These are phyloP conservation scores for Epinephelus awoara DNA, from an alignment of 2,797 vertebrate species.

Conservation along the genomic window DNA sequence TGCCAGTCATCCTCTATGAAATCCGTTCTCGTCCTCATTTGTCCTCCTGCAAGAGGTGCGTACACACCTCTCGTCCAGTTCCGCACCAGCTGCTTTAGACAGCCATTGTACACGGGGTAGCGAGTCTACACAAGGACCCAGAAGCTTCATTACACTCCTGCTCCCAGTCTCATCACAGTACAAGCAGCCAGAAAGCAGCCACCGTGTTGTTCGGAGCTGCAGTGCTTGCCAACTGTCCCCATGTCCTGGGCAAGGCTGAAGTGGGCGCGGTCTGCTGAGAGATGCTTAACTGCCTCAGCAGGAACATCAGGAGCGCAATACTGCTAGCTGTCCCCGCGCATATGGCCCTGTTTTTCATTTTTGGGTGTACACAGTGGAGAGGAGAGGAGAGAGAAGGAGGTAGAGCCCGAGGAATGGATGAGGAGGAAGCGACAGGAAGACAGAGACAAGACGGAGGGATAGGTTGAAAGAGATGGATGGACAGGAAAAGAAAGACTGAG, in stretches of 20 bases:
- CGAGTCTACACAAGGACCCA: slow-evolving; percentile 67
- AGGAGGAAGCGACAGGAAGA: slow-evolving; percentile 17
- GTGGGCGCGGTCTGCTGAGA: slow-evolving; percentile 62
- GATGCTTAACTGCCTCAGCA: slow-evolving; percentile 69
- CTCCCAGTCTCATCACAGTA: slow-evolving; percentile 55
- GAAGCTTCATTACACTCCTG: slow-evolving; percentile 73
- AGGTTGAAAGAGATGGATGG: slow-evolving; percentile 19
- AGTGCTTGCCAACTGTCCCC: slow-evolving; percentile 65
- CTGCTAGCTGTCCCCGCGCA: slow-evolving; percentile 63
- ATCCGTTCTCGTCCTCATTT: not conserved
- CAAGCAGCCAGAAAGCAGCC: slow-evolving; percentile 61
- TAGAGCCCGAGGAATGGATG: slow-evolving; percentile 19
- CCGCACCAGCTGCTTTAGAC: slow-evolving; percentile 44
- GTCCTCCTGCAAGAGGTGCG: slow-evolving; percentile 15
- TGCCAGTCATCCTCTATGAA: not conserved
- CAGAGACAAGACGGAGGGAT: slow-evolving; percentile 13
- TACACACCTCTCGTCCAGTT: slow-evolving; percentile 28
- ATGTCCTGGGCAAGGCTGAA: slow-evolving; percentile 64
- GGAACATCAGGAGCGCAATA: slow-evolving; percentile 69
- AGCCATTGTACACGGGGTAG: slow-evolving; percentile 53
- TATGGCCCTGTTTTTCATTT: slow-evolving; percentile 78
- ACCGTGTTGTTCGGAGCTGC: slow-evolving; percentile 37
- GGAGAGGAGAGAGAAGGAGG: slow-evolving; percentile 27
- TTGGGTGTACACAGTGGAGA: slow-evolving; percentile 35
- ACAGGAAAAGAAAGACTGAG: slow-evolving; percentile 24